A percentile compares a stretch with the other conserved stretches of the same genome.
These are phyloP conservation scores for Agriopis leucophaearia DNA, from an alignment of 2,888 invertebrate genomes.

Conservation along the genomic window DNA sequence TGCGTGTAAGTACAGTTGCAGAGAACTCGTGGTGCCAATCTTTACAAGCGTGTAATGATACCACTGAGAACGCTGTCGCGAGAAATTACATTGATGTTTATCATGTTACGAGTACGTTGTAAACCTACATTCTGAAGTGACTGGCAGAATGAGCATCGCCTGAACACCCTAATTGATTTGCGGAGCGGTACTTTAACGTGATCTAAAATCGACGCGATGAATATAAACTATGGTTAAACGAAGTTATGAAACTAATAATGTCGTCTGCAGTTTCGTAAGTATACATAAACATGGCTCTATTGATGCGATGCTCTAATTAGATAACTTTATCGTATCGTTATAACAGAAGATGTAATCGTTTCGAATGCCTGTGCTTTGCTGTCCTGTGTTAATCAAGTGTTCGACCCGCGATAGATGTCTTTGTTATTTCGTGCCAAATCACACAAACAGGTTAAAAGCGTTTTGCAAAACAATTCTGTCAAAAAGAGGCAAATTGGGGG, in stretches of 20 bases:
- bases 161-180: conserved; percentile 56
- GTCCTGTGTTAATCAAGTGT: no score
- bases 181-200: conserved; percentile 54
- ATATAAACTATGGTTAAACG: conserved; percentile 63
- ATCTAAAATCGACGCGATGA: conserved; percentile 51
- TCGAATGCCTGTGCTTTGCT: no score
- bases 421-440: conserved; percentile 40
- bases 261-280: conserved; percentile 58
- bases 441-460: conserved; percentile 30
- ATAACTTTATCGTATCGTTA: conserved; percentile 6
- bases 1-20: conserved; percentile 32
- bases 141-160: conserved; percentile 8
- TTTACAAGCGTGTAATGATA: conserved; percentile 29
- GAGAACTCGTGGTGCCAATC: conserved; percentile 24
- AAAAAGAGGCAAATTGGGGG: conserved; percentile 35
- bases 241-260: conserved; percentile 65
- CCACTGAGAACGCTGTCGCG: conserved; percentile 25
- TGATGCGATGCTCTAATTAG: conserved; percentile 46
- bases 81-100: conserved; percentile 23
- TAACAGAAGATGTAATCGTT: conserved; percentile 17
- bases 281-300: conserved; percentile 45
- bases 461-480: conserved; percentile 27
- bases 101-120: conserved; percentile 27
- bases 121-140: conserved; percentile 11
- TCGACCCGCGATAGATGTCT: conserved; percentile 46